A percentile compares a stretch with the other conserved stretches of the same genome.
Evolutionary conservation across 37 sponge, comb jelly and placozoan genomes (phyloP).

Genomic region (Oscarella lobularis): DNA sequence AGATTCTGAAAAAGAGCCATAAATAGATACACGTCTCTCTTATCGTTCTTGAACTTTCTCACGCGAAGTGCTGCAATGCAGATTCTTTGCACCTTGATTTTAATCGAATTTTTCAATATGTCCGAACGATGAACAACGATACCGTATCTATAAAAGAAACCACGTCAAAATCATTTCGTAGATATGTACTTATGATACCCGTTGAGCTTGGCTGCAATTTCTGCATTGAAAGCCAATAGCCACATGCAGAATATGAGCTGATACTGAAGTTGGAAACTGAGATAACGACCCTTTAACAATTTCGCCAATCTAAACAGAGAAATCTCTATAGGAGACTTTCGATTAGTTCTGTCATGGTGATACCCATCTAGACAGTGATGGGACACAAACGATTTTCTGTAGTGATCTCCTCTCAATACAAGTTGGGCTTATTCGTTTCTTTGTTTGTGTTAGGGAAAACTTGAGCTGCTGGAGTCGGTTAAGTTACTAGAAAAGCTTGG

Average conservation of each 20-base stretch:
- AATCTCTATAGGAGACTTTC: neutral
- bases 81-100: slow-evolving; percentile 74
- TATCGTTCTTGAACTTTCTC: too few species aligned
- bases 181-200: slow-evolving; percentile 35
- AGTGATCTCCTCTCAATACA: neutral
- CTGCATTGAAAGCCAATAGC: slow-evolving; percentile 70
- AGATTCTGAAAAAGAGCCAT: slow-evolving; percentile 27
- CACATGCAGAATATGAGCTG: slow-evolving; percentile 84
- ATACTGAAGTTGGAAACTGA: slow-evolving; percentile 89
- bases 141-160: slow-evolving; percentile 37
- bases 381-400: neutral
- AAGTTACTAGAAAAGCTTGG: slow-evolving; percentile 46
- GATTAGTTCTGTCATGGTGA: neutral
- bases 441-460: neutral
- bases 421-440: too few species aligned
- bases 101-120: slow-evolving; percentile 65
- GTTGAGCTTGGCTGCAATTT: slow-evolving; percentile 55
- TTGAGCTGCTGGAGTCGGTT: slow-evolving; percentile 81
- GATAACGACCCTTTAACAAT: slow-evolving; percentile 33
- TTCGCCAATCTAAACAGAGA: slow-evolving; percentile 35
- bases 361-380: neutral
- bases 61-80: slow-evolving; percentile 61
- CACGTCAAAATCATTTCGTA: too few species aligned
- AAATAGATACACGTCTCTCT: neutral
- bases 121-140: slow-evolving; percentile 78